phyloP scores from a whole-genome alignment of 2,888 invertebrate genomes.

The Balanococcus diminutus region DNA sequence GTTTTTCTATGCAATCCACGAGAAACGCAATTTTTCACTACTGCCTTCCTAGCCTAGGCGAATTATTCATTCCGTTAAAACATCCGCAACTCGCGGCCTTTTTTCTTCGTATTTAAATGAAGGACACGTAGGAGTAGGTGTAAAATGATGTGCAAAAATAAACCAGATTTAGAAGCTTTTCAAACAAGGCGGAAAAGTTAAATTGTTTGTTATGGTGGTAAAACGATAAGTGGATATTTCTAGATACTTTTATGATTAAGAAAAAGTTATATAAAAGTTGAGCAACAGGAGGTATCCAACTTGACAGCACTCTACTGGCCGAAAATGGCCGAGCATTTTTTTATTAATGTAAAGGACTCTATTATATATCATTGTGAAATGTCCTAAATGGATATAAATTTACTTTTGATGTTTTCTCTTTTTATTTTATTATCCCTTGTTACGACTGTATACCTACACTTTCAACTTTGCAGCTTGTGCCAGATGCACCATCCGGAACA shows the following conservation, averaged over 20 bases:
- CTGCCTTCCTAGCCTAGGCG: background rate
- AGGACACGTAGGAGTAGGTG: background rate
- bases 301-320: background rate
- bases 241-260: slow-evolving; percentile 22
- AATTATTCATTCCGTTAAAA: slow-evolving; percentile 46
- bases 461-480: background rate
- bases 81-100: background rate
- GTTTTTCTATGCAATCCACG: background rate
- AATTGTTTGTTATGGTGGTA: background rate
- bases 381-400: slow-evolving; percentile 25
- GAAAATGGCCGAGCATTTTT: slow-evolving; percentile 17
- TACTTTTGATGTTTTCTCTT: background rate
- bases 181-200: background rate
- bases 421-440: slow-evolving; percentile 21
- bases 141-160: background rate
- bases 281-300: slow-evolving; percentile 19
- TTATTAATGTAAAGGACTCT: slow-evolving; percentile 19
- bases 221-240: slow-evolving; percentile 6
- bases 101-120: slow-evolving; percentile 3
- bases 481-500: background rate
- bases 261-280: slow-evolving; percentile 20
- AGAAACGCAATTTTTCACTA: background rate
- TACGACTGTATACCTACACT: background rate
- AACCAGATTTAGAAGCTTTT: background rate
- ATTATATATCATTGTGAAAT: slow-evolving; percentile 22